These are phyloP conservation scores for Lasioglossum malachurum DNA, from an alignment of 2,888 invertebrate genomes.

Conservation along the genomic window DNA sequence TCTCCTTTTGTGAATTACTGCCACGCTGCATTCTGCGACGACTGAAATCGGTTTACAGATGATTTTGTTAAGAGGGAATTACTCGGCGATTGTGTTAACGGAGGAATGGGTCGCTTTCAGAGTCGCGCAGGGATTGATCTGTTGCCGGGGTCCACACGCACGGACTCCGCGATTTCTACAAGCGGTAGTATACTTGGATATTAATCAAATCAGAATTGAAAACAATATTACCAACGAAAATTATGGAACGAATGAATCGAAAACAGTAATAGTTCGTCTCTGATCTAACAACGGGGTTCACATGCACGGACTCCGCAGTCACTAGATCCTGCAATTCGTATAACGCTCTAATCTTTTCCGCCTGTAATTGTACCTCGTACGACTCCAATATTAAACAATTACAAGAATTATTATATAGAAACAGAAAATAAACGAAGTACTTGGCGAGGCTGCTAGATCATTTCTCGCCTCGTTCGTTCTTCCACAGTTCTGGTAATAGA, in stretches of 20 bases:
- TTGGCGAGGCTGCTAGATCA: neutral
- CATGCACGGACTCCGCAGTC: neutral
- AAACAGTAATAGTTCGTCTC: neutral
- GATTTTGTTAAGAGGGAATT: neutral
- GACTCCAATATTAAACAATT: neutral
- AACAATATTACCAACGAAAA: neutral
- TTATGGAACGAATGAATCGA: neutral
- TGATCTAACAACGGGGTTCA: neutral
- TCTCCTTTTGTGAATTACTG: neutral
- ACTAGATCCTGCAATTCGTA: too few species aligned
- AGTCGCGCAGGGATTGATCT: neutral
- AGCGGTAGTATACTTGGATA: too few species aligned
- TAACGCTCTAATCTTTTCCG: too few species aligned
- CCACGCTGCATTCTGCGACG: neutral
- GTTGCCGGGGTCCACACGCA: neutral
- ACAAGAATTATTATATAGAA: neutral
- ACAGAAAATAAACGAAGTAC: neutral
- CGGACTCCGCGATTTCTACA: neutral
- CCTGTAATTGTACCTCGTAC: neutral
- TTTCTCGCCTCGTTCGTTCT: conserved; percentile 3
- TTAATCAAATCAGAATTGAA: too few species aligned
- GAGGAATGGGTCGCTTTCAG: too few species aligned
- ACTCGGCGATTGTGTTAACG: neutral
- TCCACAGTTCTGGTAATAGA: neutral
- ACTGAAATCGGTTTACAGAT: neutral